A percentile compares a stretch with the other conserved stretches of the same genome.
phyloP scores from a whole-genome alignment of 2,797 vertebrate species.

The Margarornis squamiger region DNA sequence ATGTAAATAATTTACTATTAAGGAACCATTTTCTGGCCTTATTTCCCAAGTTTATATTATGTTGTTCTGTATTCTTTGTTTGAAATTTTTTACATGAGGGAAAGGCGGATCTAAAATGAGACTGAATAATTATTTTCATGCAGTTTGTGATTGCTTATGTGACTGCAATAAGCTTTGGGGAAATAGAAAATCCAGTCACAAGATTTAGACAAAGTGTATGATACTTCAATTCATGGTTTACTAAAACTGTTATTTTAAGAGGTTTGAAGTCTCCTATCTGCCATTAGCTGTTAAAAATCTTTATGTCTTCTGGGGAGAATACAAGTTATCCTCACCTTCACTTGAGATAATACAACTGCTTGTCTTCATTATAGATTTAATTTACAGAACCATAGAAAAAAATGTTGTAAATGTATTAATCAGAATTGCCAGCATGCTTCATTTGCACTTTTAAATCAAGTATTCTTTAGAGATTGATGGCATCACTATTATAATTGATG shows the following conservation, averaged over 20 bases:
- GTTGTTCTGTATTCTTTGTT: not conserved
- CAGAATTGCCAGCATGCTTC: conserved; percentile 18
- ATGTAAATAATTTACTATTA: not conserved
- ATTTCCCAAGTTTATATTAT: not conserved
- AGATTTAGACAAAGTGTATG: not conserved
- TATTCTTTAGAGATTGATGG: conserved; percentile 52
- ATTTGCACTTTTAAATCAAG: conserved; percentile 48
- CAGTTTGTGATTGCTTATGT: not conserved
- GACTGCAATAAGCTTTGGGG: not conserved
- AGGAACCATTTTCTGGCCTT: not conserved
- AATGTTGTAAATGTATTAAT: conserved; percentile 31
- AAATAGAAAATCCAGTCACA: not conserved
- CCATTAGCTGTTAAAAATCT: not conserved
- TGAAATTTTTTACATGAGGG: not conserved
- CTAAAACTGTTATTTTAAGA: not conserved
- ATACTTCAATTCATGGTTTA: not conserved
- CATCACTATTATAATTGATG: conserved; percentile 14
- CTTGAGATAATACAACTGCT: not conserved
- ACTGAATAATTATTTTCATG: not conserved
- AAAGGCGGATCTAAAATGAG: not conserved
- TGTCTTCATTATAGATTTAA: conserved; percentile 26
- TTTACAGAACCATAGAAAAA: conserved; percentile 21
- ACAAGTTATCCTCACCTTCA: not conserved
- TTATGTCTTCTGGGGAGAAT: not conserved
- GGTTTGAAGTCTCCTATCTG: not conserved